Conservation (phyloP, 1,140 invertebrate genomes). For the Achatina immaculata region DNA sequence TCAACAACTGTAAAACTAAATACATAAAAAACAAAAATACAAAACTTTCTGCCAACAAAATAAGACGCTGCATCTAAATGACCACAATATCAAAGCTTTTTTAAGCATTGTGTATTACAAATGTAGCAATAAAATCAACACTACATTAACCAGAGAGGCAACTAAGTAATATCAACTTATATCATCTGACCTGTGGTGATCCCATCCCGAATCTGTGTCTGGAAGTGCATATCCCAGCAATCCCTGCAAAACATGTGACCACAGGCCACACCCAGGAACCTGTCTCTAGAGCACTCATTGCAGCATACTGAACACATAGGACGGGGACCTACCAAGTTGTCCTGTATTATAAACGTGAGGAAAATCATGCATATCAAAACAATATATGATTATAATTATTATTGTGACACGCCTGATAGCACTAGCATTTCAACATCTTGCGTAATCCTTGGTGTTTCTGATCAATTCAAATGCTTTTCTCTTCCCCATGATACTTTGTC, state of each 20-base stretch:
- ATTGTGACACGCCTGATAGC: too few species aligned
- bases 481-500: too few species aligned
- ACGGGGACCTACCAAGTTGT: slow-evolving; percentile 42
- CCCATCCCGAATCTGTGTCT: slow-evolving; percentile 93
- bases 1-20: too few species aligned
- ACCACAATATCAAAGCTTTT: not conserved
- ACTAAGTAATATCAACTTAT: not conserved
- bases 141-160: too few species aligned
- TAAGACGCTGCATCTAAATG: too few species aligned
- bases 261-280: slow-evolving; percentile 86
- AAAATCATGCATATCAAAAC: not conserved
- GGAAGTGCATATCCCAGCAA: slow-evolving; percentile 96
- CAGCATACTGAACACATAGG: slow-evolving; percentile 78
- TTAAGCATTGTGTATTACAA: not conserved
- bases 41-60: too few species aligned
- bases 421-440: too few species aligned
- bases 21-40: too few species aligned
- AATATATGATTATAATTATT: too few species aligned
- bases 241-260: slow-evolving; percentile 93
- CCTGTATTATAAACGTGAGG: slow-evolving; percentile 38
- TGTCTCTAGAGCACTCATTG: slow-evolving; percentile 72
- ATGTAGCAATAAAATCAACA: too few species aligned
- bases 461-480: too few species aligned
- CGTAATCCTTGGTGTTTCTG: too few species aligned
- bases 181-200: slow-evolving; percentile 76